These are phyloP conservation scores for Ephydatia muelleri DNA, from an alignment of 37 sponge, comb jelly and placozoan species.

Conservation along the genomic window DNA sequence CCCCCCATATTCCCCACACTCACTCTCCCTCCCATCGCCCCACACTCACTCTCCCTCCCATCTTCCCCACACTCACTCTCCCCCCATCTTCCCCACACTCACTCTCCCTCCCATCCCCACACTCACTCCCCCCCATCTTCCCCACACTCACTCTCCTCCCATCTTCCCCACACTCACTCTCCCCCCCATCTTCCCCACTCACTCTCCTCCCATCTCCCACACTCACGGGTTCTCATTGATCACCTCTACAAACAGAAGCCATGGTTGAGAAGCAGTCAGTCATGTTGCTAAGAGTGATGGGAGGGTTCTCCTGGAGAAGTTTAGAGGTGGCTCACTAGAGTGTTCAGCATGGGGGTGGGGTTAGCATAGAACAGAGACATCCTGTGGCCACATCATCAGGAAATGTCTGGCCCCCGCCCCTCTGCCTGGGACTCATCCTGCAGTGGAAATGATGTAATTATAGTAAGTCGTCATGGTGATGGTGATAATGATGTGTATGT, in stretches of 20 bases:
- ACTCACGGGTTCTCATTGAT: slow-evolving; percentile 96
- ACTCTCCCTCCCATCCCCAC: too few species aligned
- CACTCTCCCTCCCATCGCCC: too few species aligned
- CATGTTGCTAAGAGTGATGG: slow-evolving; percentile 81
- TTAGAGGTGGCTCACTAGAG: slow-evolving; percentile 72
- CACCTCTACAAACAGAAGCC: slow-evolving; percentile 89
- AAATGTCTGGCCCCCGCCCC: slow-evolving; percentile 18
- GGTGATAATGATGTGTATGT: too few species aligned
- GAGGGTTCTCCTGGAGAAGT: slow-evolving; percentile 59
- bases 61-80: too few species aligned
- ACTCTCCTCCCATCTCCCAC: too few species aligned
- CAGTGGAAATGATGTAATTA: background rate
- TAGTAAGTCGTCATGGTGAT: too few species aligned
- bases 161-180: background rate
- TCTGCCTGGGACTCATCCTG: background rate
- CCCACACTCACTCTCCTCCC: too few species aligned
- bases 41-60: too few species aligned
- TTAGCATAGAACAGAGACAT: slow-evolving; percentile 97
- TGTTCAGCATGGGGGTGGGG: slow-evolving; percentile 93
- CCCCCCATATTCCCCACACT: too few species aligned
- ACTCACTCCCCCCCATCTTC: too few species aligned
- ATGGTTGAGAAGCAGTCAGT: slow-evolving; percentile 91
- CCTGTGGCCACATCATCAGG: slow-evolving; percentile 86
- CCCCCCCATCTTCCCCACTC: background rate
- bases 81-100: too few species aligned